Base-by-base conservation (phyloP, 2,113 vertebrate genomes). In the Noctilio leporinus region DNA sequence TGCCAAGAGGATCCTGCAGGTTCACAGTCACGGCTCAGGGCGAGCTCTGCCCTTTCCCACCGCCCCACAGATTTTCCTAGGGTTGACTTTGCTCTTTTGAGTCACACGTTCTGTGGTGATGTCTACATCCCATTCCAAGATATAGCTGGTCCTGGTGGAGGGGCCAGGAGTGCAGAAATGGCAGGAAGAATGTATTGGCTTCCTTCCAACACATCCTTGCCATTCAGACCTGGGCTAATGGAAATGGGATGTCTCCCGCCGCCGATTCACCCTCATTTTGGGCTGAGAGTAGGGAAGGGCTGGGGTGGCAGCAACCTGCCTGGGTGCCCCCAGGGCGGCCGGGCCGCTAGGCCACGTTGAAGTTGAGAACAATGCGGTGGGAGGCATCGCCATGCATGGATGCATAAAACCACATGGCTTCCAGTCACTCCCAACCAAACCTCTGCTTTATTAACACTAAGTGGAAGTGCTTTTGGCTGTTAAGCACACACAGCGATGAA, bases 361-460 rank as follows among this genome's bases (percentile, higher is more conserved):
- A 9, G 22, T 14, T 26, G 45, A 38, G 55, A 33, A 70, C 2
- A 1, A 38, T 24, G 35, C 33, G 69, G 89, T 8, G 17, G 76
- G 26, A 51, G 86, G 22, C 3, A 1, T 43, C 24, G 2, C 55
- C 53, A n/a, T n/a, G 62, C 19, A 22, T 10, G 49, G 51, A n/a
- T 4, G 30, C 64, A 20, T 17, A 55, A 89, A 88, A 35, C 26
- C 30, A 22, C 3, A 4, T 85, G 82, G 51, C 94, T 95, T 65
- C 53, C 9, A 40, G 95, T 65, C 7, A 1, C 55, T 95, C 93
- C 82, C 88, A 97, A 93, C 96, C 96, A 95, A 98, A 96, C 89
- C 97, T 96, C 97, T 97, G 96, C 97, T 97, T 96, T 96, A 95
- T 95, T 96, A 83, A 94, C 97, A 96, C 95, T 96, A 95, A 97